Evolutionary conservation across 2,113 vertebrate genomes (phyloP).

Genomic region (Monarcha castaneiventris): DNA sequence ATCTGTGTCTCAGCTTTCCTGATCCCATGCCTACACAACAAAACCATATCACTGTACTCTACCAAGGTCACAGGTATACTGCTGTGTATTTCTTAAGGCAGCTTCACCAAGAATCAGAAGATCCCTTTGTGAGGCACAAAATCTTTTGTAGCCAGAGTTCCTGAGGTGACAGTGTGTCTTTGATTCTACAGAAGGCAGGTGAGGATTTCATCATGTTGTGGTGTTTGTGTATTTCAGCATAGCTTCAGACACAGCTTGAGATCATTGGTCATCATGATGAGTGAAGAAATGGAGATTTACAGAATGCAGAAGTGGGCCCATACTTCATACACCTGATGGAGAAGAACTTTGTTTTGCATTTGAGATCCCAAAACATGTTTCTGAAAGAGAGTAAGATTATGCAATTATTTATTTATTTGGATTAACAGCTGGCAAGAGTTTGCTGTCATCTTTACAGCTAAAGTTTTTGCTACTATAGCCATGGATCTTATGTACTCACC

Average conservation of each 20-base stretch:
- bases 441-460: neutral
- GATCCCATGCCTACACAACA: too few relatives aligned
- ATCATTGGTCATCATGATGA: neutral
- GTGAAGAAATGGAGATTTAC: neutral
- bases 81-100: neutral
- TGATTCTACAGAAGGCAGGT: neutral
- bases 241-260: neutral
- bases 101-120: neutral
- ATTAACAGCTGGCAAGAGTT: neutral
- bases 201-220: neutral
- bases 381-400: neutral
- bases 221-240: neutral
- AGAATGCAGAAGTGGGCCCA: neutral
- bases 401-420: neutral
- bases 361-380: neutral
- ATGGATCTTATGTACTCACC: neutral
- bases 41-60: too few relatives aligned
- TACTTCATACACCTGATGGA: rapidly evolving
- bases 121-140: neutral
- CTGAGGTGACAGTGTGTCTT: neutral
- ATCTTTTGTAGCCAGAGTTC: neutral
- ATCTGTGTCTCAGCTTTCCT: neutral
- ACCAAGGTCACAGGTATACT: neutral
- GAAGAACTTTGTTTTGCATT: neutral
- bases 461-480: neutral